Conservation (phyloP, 2,888 invertebrate genomes). For the Chrysolina haemoptera region DNA sequence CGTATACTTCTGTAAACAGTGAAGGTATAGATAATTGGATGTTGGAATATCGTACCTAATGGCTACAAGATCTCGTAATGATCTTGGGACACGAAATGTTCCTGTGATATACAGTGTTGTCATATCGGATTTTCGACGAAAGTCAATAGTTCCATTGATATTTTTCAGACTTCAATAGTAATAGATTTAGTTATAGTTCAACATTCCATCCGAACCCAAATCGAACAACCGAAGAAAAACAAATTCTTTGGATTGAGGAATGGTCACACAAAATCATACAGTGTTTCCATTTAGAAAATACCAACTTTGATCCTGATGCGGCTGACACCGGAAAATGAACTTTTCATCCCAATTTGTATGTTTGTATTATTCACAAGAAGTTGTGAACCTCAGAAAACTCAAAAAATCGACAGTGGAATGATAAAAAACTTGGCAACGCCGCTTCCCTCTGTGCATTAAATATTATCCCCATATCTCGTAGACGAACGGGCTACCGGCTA, state of each 20-base stretch:
- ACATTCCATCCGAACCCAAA: too few relatives aligned
- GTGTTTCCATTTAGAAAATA: too few relatives aligned
- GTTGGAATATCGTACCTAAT: conserved; percentile 59
- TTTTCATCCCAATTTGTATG: too few relatives aligned
- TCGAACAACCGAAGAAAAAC: too few relatives aligned
- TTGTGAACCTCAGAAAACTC: neutral
- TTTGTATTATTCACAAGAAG: too few relatives aligned
- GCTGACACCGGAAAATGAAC: too few relatives aligned
- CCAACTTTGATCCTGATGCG: too few relatives aligned
- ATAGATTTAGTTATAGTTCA: too few relatives aligned
- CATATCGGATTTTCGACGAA: conserved; percentile 14
- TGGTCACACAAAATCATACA: too few relatives aligned
- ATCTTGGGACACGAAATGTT: conserved; percentile 59
- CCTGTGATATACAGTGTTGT: conserved; percentile 38
- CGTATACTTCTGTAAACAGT: conserved; percentile 53
- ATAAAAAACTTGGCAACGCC: conserved; percentile 40
- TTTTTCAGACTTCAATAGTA: too few relatives aligned
- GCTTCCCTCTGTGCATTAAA: conserved; percentile 31
- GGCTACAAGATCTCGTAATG: conserved; percentile 60
- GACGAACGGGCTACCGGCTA: conserved; percentile 52
- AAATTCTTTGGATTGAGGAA: too few relatives aligned
- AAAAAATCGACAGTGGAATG: neutral
- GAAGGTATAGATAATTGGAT: conserved; percentile 60
- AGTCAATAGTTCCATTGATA: neutral
- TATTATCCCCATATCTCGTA: conserved; percentile 42